A percentile compares a stretch with the other conserved stretches of the same genome.
Conservation (phyloP, 2,888 invertebrate species). For the Mesorhabditis spiculigera region DNA sequence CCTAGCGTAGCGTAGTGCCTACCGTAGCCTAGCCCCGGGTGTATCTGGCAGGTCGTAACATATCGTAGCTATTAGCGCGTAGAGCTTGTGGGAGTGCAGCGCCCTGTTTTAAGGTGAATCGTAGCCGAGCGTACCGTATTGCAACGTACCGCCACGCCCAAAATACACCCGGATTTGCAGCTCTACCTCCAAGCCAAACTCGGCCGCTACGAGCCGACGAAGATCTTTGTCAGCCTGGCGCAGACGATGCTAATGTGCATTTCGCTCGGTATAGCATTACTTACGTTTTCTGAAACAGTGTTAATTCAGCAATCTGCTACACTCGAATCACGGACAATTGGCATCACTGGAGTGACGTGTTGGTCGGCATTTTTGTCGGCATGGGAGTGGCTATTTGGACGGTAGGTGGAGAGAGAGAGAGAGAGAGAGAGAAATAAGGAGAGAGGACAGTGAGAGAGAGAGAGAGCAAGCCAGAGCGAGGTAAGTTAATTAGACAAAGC, state of each 20-base stretch:
- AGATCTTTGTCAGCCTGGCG: conserved; percentile 27
- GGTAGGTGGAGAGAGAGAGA: conserved; percentile 15
- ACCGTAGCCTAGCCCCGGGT: too few relatives aligned
- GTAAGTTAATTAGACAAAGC: not conserved
- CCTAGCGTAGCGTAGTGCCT: too few relatives aligned
- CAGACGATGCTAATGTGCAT: conserved; percentile 25
- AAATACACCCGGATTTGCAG: conserved; percentile 15
- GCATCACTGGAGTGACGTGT: conserved; percentile 94
- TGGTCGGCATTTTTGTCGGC: conserved; percentile 70
- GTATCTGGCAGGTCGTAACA: too few relatives aligned
- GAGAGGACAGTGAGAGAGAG: not conserved
- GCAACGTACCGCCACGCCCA: not conserved
- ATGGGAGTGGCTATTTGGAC: conserved; percentile 57
- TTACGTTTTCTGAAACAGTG: not conserved
- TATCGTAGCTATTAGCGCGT: too few relatives aligned
- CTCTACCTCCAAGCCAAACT: conserved; percentile 39
- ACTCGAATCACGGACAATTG: conserved; percentile 90
- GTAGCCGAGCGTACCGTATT: too few relatives aligned
- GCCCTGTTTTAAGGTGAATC: too few relatives aligned
- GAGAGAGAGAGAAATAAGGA: not conserved
- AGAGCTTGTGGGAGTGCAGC: too few relatives aligned
- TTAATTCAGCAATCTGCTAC: conserved; percentile 24
- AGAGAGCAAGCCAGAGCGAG: not conserved
- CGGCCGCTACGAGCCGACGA: conserved; percentile 16
- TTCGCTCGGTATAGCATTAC: not conserved